These are phyloP conservation scores for Tragelaphus scriptus DNA, from an alignment of 2,113 vertebrate species.

Conservation along the genomic window DNA sequence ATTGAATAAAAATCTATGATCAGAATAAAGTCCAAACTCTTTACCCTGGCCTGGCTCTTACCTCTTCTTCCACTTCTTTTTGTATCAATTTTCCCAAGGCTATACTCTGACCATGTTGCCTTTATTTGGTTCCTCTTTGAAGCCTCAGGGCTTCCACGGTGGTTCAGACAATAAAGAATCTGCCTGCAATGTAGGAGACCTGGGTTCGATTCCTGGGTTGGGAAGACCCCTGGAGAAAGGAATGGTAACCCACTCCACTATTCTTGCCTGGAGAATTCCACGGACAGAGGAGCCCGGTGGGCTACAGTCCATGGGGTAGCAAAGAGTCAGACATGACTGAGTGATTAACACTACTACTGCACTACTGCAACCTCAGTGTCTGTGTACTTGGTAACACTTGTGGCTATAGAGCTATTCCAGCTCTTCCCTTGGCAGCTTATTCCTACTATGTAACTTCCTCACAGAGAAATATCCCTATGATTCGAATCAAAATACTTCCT, in stretches of 20 bases:
- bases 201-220: accelerated
- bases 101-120: neutral
- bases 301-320: neutral
- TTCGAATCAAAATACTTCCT: neutral
- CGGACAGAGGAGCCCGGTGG: neutral
- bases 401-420: neutral
- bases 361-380: neutral
- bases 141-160: neutral
- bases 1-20: neutral
- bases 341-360: accelerated
- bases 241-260: neutral
- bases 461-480: neutral
- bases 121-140: neutral
- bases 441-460: neutral
- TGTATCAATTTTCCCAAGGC: neutral
- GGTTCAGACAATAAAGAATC: neutral
- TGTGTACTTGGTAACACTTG: neutral
- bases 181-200: neutral
- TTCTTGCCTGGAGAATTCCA: neutral
- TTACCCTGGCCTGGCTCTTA: neutral
- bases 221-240: neutral
- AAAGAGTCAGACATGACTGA: neutral
- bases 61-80: neutral
- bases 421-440: neutral
- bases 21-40: neutral